A percentile compares a stretch with the other conserved stretches of the same genome.
These are phyloP conservation scores for Drosophila emarginata DNA, from an alignment of 2,888 invertebrate species.

Conservation along the genomic window DNA sequence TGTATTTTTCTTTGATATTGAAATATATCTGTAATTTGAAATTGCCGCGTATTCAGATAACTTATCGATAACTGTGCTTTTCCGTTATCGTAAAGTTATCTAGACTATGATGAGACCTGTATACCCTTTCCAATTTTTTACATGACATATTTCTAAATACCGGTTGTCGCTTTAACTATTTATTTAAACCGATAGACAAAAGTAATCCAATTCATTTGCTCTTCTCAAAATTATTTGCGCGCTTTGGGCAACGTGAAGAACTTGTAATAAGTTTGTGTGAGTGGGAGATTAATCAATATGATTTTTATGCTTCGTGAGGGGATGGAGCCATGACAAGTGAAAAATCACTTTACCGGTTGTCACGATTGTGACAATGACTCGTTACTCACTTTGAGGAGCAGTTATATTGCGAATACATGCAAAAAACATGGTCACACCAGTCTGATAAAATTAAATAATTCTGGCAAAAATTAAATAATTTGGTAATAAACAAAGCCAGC, in stretches of 20 bases:
- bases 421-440: slow-evolving; percentile 20
- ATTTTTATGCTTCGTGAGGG: too few relatives aligned
- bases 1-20: not conserved
- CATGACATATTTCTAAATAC: too few relatives aligned
- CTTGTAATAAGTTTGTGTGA: too few relatives aligned
- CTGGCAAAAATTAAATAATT: slow-evolving; percentile 40
- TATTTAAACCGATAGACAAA: too few relatives aligned
- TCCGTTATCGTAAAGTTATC: too few relatives aligned
- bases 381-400: not conserved
- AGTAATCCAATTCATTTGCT: too few relatives aligned
- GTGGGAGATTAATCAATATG: too few relatives aligned
- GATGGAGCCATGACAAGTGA: not conserved
- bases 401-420: not conserved
- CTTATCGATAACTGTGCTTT: not conserved
- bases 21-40: not conserved
- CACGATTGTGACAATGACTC: not conserved
- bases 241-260: too few relatives aligned
- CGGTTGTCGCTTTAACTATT: too few relatives aligned
- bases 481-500: slow-evolving; percentile 40
- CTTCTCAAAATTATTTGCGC: too few relatives aligned
- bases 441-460: slow-evolving; percentile 33
- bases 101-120: not conserved
- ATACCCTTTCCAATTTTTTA: too few relatives aligned
- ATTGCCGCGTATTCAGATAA: not conserved
- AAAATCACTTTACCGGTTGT: not conserved